Evolutionary conservation across 2,888 invertebrate genomes (phyloP), one percentile per base, ranked within the genome.

Genomic region (Dolichopus griseipennis): DNA sequence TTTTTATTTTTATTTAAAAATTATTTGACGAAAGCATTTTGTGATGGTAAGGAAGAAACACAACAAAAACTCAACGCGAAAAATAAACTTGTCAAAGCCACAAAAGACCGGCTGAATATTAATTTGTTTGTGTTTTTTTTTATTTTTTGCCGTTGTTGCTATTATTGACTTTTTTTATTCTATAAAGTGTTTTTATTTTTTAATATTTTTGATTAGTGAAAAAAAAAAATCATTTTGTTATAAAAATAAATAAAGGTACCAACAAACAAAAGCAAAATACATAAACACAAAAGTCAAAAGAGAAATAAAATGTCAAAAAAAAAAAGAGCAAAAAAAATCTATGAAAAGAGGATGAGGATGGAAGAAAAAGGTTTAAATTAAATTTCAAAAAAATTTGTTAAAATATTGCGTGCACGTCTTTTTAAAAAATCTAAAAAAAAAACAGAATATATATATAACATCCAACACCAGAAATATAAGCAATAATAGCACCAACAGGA

Each of bases 371-470:
- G 37, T 37, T 2, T 5, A 52, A 52, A 52, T 52, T 52, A 52
- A 52, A 52, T 52, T 52, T 52, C n/a, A n/a, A 6, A 52, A 52
- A 52, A 52, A 52, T 15, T 52, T 52, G 52, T 52, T 52, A 52
- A 52, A 52, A 52, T 52, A 52, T 52, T 52, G 52, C 52, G 52
- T 52, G 52, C 52, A 52, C 52, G 52, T 52, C 52, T 52, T 52
- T 52, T n/a, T 6, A 52, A 52, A 52, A 52, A 2, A 7, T 15
- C 9, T 18, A 18, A 52, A 52, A 52, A 52, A 18, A 52, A 52
- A 52, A 37, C 37, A 37, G n/a, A 37, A 37, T 37, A 37, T 37
- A 37, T 37, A n/a, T n/a, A n/a, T n/a, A 52, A 52, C 27, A 27
- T 27, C 27, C 27, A 27, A 27, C 27, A 27, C 27, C 5, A 5